Evolutionary conservation across 1,140 invertebrate genomes (phyloP), one percentile per base, ranked within the genome.

Genomic region (Aphelinus atriplicis): DNA sequence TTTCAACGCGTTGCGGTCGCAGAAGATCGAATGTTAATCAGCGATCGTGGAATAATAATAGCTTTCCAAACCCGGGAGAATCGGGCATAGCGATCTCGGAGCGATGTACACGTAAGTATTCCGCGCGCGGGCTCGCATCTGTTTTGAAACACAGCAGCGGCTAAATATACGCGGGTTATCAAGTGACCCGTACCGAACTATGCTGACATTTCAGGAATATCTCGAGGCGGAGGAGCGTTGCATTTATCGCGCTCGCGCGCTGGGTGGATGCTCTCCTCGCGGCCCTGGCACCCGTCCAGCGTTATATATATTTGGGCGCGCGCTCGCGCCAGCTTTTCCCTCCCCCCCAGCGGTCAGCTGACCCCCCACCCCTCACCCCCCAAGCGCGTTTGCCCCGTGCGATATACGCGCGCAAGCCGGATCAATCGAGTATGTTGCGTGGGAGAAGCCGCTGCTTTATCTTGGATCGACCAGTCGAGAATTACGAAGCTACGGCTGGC

Each of bases 21-120:
- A 26, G 26, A 26, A 26, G 26, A 26, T 26, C 26, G 26, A 26
- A 26, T 26, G 26, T 26, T 26, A 26, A 26, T 26, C 26, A 26
- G 26, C 26, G 26, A 26, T 26, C 26, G 26, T 26, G 26, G 26
- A 26, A 26, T 26, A 26, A 70, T 70, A 70, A 70, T n/a, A 70
- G 56, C 43, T 50, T 46, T 43, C 7, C 26, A 26, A 26, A 26
- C 26, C 26, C 26, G 26, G 26, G 26, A 26, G 26, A 26, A 26
- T 26, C 26, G 26, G 26, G 26, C 26, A 26, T 26, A 26, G 26
- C 26, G 26, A 26, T 26, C 26, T 26, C 26, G 26, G 26, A 26
- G 26, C 26, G 26, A 78, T 71, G 70, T 66, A 57, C 66, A 56
- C 78, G 73, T 80, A 78, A 80, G 75, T 77, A 73, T 77, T 58